Evolutionary conservation across 2,888 invertebrate species (phyloP).

Genomic region (Tinea semifulvella): DNA sequence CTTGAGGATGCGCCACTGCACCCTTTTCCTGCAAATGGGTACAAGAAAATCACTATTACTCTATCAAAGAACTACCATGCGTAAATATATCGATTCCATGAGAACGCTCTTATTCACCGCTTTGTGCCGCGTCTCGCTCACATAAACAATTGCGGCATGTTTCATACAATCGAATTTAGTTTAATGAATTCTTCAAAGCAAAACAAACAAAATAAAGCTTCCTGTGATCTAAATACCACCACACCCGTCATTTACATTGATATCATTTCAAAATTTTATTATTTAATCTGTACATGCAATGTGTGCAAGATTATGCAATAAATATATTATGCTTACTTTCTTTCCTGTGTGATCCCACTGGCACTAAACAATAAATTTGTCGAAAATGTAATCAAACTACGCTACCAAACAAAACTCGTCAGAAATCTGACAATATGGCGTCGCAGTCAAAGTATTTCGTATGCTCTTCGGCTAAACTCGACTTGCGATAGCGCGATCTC

Average conservation of each 20-base stretch:
- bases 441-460: not conserved
- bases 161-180: conserved; percentile 29
- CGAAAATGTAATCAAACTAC: not conserved
- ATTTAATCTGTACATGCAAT: not conserved
- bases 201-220: conserved; percentile 24
- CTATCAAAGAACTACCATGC: not conserved
- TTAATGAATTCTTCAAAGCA: conserved; percentile 43
- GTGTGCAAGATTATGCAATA: not conserved
- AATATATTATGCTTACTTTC: not conserved
- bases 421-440: conserved; percentile 9
- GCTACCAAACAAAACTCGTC: not conserved
- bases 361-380: not conserved
- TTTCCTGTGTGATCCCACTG: conserved; percentile 1
- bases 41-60: not conserved
- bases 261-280: not conserved
- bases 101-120: not conserved
- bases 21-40: conserved; percentile 31
- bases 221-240: conserved; percentile 56
- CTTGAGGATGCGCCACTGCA: conserved; percentile 70
- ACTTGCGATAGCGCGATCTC: not conserved
- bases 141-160: conserved; percentile 27
- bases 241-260: conserved; percentile 39
- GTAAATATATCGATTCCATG: conserved; percentile 9
- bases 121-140: conserved; percentile 16
- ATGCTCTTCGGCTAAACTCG: not conserved